These are phyloP conservation scores for Arge pagana DNA, from an alignment of 2,888 invertebrate genomes.

Conservation along the genomic window DNA sequence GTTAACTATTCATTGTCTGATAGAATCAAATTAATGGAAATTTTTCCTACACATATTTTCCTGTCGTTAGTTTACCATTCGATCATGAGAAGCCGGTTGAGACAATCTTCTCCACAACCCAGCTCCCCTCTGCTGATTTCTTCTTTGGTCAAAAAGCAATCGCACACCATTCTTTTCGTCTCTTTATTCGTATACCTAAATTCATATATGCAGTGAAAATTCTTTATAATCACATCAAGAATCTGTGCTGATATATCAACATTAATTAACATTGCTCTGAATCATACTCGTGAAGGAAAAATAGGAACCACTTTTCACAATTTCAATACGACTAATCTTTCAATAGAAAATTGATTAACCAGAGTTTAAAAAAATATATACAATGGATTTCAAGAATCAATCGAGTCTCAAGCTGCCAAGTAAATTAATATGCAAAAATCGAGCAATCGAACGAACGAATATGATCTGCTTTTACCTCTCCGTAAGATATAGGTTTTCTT, in stretches of 20 bases:
- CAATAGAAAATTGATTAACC: too few relatives aligned
- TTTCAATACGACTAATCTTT: too few relatives aligned
- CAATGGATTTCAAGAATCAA: too few relatives aligned
- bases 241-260: neutral
- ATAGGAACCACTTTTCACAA: too few relatives aligned
- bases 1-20: conserved; percentile 24
- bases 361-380: too few relatives aligned
- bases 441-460: too few relatives aligned
- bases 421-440: too few relatives aligned
- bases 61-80: conserved; percentile 76
- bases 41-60: conserved; percentile 15
- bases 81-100: conserved; percentile 96
- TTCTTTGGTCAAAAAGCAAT: conserved; percentile 89
- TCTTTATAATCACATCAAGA: too few relatives aligned
- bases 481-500: conserved; percentile 84
- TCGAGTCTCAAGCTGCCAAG: too few relatives aligned
- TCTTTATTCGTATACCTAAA: conserved; percentile 84
- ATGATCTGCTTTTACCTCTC: conserved; percentile 73
- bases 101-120: conserved; percentile 94
- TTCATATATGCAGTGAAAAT: too few relatives aligned
- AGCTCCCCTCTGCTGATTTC: conserved; percentile 81
- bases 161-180: conserved; percentile 92
- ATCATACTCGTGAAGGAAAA: too few relatives aligned
- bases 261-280: too few relatives aligned
- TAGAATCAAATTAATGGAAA: neutral